A percentile compares a stretch with the other conserved stretches of the same genome.
Conservation (phyloP, 2,797 vertebrate genomes). For the Parotocinclus haroldoi region DNA sequence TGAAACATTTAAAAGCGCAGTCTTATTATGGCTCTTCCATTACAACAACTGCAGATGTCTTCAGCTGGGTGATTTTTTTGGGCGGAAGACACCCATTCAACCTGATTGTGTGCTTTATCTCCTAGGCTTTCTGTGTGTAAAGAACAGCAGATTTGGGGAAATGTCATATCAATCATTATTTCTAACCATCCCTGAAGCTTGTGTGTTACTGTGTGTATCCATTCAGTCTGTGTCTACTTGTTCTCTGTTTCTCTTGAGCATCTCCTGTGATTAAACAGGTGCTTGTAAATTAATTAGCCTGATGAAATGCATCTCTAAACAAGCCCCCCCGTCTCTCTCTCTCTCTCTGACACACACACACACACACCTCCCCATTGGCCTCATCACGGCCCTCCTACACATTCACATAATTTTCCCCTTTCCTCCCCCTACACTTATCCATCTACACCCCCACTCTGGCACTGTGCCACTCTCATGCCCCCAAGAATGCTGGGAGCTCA, state of each 20-base stretch:
- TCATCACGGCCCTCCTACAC: conserved; percentile 68
- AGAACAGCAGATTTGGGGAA: background rate
- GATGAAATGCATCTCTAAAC: conserved; percentile 83
- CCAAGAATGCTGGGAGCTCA: conserved; percentile 82
- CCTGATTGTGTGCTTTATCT: too few species aligned
- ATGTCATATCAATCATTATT: conserved; percentile 19
- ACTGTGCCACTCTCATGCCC: conserved; percentile 73
- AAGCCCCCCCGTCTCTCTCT: too few species aligned
- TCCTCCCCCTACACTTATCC: conserved; percentile 53
- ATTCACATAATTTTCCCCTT: conserved; percentile 52
- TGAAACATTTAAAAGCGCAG: too few species aligned
- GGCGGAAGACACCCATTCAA: too few species aligned
- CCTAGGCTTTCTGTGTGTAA: too few species aligned
- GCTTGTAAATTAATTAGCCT: conserved; percentile 89
- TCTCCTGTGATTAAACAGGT: conserved; percentile 81
- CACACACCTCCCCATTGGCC: conserved; percentile 54
- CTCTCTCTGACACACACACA: conserved; percentile 62
- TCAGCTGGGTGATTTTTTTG: too few species aligned
- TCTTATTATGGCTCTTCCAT: too few species aligned
- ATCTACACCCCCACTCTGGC: conserved; percentile 76
- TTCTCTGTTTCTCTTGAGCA: conserved; percentile 65
- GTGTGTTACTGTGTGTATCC: conserved; percentile 16
- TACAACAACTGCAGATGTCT: too few species aligned
- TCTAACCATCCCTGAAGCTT: conserved; percentile 21
- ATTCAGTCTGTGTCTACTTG: conserved; percentile 23